These are phyloP conservation scores for Rhagonycha lutea DNA, from an alignment of 2,888 invertebrate genomes.

Conservation along the genomic window DNA sequence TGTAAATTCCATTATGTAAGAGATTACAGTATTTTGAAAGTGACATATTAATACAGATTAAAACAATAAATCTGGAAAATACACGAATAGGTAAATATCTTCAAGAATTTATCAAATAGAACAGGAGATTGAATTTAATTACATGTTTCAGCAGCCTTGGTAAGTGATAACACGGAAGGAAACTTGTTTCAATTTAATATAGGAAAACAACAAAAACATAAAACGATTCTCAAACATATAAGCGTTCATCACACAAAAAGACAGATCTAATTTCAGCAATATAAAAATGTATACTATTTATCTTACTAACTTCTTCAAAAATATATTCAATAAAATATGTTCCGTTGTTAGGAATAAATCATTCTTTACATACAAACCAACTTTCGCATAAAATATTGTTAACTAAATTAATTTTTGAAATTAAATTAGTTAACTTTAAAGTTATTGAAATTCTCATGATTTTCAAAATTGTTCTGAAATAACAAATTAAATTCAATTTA, in stretches of 20 bases:
- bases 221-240: not conserved
- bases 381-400: not conserved
- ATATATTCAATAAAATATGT: not conserved
- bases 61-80: not conserved
- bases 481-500: not conserved
- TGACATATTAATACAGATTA: not conserved
- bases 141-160: not conserved
- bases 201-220: not conserved
- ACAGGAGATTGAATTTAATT: not conserved
- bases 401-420: not conserved
- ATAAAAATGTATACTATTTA: not conserved
- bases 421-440: not conserved
- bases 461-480: not conserved
- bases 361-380: not conserved
- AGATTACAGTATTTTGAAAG: not conserved
- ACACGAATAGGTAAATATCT: not conserved
- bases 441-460: not conserved
- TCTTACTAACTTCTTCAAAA: not conserved
- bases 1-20: not conserved
- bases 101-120: not conserved
- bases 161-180: not conserved
- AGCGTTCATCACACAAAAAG: not conserved
- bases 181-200: not conserved
- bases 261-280: not conserved
- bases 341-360: not conserved